These are phyloP conservation scores for Diplodus puntazzo DNA, from an alignment of 2,797 vertebrate species.

Conservation along the genomic window DNA sequence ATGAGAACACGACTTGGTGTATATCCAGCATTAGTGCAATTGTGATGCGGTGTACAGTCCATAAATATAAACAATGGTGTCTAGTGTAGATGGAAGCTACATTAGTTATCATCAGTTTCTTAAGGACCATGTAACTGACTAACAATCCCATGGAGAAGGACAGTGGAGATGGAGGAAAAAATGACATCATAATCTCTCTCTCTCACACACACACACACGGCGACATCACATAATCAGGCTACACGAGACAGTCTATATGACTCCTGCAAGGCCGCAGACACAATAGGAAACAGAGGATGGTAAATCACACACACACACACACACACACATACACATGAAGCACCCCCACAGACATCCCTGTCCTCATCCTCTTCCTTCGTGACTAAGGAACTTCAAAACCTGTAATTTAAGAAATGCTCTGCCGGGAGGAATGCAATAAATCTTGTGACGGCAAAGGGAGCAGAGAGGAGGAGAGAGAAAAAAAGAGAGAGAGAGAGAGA, in stretches of 20 bases:
- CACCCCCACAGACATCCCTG: conserved; percentile 55
- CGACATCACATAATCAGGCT: conserved; percentile 61
- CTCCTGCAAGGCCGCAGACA: conserved; percentile 76
- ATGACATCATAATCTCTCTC: conserved; percentile 41
- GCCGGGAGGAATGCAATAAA: conserved; percentile 86
- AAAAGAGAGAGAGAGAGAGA: conserved; percentile 39
- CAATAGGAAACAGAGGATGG: conserved; percentile 70
- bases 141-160: conserved; percentile 11
- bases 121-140: background rate
- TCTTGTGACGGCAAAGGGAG: conserved; percentile 78
- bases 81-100: background rate
- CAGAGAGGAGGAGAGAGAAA: conserved; percentile 53
- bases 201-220: conserved; percentile 21
- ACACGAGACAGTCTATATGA: conserved; percentile 74
- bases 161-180: background rate
- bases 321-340: conserved; percentile 23
- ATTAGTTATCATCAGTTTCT: background rate
- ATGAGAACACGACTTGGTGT: background rate
- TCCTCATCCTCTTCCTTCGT: conserved; percentile 79
- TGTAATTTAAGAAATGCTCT: conserved; percentile 87
- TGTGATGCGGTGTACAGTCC: background rate
- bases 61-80: background rate
- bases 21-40: background rate
- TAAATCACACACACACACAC: conserved; percentile 69
- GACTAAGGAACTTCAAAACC: conserved; percentile 85